Evolutionary conservation across 2,113 vertebrate species (phyloP), one percentile per base, ranked within the genome.

Genomic region (Rattus norvegicus): DNA sequence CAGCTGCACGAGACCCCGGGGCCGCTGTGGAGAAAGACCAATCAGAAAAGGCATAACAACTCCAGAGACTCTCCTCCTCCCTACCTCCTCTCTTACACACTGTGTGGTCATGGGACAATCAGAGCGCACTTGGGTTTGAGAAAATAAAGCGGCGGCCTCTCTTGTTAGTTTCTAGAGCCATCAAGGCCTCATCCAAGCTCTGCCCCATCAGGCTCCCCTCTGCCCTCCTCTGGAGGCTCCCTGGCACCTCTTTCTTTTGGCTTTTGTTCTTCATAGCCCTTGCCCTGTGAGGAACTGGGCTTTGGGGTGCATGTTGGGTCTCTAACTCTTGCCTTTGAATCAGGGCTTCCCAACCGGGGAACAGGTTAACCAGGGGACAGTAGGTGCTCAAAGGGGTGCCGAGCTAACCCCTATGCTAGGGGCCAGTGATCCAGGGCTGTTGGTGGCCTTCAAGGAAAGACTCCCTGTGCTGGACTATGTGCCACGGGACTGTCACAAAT

Each of bases 391-490:
- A 0, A 19, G 30, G n/a, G 30, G 1, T 30, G 33, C 0, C 39
- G 67, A 85, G 24, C 43, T 26, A 73, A 67, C 75, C 22, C 52
- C 17, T 70, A 39, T 16, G 9, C 73, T 49, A 2, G n/a, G 36
- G 56, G 24, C 28, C 49, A 6, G 0, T 0, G 54, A 77, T n/a
- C 26, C 20, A 65, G 79, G n/a, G 69, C 30, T 7, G 22, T 76
- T 80, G 22, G 76, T 80, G 79, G 84, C 47, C 61, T 20, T 9
- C 17, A 14, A 54, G 70, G 20, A 24, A 69, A 65, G 80, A 3
- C 56, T 70, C 88, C 9, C 39, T 22, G 12, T 61, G 36, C 49
- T 84, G 81, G 43, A 36, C 93, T 63, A 1, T 47, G n/a, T 26
- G 16, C 43, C 63, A 77, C 8, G 54, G 24, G 73, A 89, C 7